Conservation (phyloP, 53 echinoderm and acorn worm species). For the Holothuria leucospilota region DNA sequence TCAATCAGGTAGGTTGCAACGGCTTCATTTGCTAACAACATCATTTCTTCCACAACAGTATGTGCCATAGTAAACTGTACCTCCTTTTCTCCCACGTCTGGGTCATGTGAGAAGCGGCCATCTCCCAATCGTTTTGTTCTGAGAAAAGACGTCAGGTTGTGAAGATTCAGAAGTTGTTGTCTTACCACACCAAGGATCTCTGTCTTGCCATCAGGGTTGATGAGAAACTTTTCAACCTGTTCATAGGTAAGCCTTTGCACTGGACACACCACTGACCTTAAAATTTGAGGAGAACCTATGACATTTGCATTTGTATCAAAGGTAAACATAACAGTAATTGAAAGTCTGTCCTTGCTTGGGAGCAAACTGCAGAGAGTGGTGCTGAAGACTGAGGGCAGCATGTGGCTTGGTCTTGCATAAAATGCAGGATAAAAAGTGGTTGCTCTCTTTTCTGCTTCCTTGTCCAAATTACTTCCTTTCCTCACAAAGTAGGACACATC, state of each 20-base stretch:
- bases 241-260: constrained; percentile 63
- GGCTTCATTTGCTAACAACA: constrained; percentile 76
- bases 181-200: constrained; percentile 7
- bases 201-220: constrained; percentile 18
- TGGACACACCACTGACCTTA: constrained; percentile 66
- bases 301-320: constrained; percentile 61
- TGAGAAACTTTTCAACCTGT: constrained; percentile 68
- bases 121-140: constrained; percentile 60
- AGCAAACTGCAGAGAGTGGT: constrained; percentile 81
- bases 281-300: constrained; percentile 49
- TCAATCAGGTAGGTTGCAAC: constrained; percentile 63
- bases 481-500: constrained; percentile 71
- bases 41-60: constrained; percentile 79
- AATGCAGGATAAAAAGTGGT: constrained; percentile 78
- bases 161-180: constrained; percentile 39
- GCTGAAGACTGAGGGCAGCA: constrained; percentile 79
- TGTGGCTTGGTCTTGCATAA: constrained; percentile 68
- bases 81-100: constrained; percentile 58
- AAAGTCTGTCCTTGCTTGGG: constrained; percentile 69
- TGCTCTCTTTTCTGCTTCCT: constrained; percentile 74
- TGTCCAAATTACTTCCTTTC: constrained; percentile 49
- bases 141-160: constrained; percentile 50
- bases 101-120: constrained; percentile 43
- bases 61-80: constrained; percentile 65
- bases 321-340: constrained; percentile 72